Percentiles rank a stretch among this genome's conserved stretches.
Evolutionary conservation across 1,140 invertebrate species (phyloP).

Genomic region (Pogonomyrmex barbatus): DNA sequence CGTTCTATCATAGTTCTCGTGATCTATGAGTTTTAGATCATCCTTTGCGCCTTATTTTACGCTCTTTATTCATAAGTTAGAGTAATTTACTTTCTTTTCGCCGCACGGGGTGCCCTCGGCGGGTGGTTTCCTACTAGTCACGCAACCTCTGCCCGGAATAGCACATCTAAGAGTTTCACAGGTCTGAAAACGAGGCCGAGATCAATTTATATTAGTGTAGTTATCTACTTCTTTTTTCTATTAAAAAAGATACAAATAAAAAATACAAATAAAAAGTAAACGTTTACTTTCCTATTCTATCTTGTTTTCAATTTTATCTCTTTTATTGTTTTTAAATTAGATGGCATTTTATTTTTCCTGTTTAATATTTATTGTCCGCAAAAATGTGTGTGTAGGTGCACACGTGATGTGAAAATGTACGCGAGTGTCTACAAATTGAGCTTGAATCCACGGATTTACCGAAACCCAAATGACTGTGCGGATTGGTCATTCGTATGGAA

Average conservation of each 20-base stretch:
- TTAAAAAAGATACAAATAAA: background rate
- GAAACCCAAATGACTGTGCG: background rate
- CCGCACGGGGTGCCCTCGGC: constrained; percentile 88
- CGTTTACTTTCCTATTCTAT: background rate
- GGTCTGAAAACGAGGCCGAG: constrained; percentile 68
- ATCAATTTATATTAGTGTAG: constrained; percentile 20
- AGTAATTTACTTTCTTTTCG: constrained; percentile 78
- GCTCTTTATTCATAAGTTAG: constrained; percentile 38
- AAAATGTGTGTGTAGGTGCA: background rate
- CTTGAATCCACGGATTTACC: background rate
- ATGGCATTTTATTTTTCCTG: background rate
- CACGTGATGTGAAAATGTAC: background rate
- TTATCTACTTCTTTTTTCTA: background rate
- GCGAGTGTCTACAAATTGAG: background rate
- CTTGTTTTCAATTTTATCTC: background rate
- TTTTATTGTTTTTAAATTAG: constrained; percentile 9
- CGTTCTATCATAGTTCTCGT: background rate
- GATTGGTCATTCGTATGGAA: constrained; percentile 1
- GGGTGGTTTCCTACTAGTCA: constrained; percentile 86
- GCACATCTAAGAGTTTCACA: constrained; percentile 87
- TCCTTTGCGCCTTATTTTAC: constrained; percentile 15
- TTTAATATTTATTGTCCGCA: background rate
- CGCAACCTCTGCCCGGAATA: constrained; percentile 85
- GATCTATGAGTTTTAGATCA: background rate
- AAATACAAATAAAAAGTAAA: background rate